Conservation (phyloP, 2,113 vertebrate genomes). For the Pygoscelis adeliae region DNA sequence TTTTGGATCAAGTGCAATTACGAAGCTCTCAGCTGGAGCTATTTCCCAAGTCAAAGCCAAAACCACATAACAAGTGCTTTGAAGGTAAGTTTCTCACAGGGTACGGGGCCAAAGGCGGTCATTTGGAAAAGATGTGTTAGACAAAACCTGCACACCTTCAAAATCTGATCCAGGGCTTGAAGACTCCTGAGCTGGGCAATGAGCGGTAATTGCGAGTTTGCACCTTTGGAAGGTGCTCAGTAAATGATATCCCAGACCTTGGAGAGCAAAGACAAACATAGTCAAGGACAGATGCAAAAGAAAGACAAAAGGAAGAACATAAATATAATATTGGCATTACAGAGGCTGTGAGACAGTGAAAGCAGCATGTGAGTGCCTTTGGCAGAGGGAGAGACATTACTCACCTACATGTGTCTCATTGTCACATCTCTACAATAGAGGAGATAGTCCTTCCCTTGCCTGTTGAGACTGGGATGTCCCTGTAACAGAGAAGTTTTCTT, state of each 20-base stretch:
- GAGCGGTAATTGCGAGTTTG: accelerated
- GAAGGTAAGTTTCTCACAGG: not conserved
- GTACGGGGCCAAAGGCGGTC: not conserved
- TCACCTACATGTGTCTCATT: not conserved
- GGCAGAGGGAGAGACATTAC: not conserved
- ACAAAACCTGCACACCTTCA: not conserved
- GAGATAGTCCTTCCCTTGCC: not conserved
- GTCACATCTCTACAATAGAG: not conserved
- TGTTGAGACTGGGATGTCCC: not conserved
- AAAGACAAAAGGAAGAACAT: not conserved
- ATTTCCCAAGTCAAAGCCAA: not conserved
- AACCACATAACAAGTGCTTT: not conserved
- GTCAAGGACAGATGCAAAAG: not conserved
- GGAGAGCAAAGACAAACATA: not conserved
- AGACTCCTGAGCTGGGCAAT: not conserved
- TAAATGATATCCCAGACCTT: not conserved
- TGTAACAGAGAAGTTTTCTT: not conserved
- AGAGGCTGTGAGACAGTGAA: not conserved
- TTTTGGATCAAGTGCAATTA: not conserved
- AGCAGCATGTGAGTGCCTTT: not conserved
- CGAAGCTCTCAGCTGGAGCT: not conserved
- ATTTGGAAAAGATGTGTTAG: not conserved
- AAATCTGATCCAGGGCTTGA: not conserved
- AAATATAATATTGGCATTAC: not conserved
- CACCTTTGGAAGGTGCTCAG: not conserved